A percentile compares a stretch with the other conserved stretches of the same genome.
These are phyloP conservation scores for Campoletis sonorensis DNA, from an alignment of 1,140 invertebrate species.

Conservation along the genomic window DNA sequence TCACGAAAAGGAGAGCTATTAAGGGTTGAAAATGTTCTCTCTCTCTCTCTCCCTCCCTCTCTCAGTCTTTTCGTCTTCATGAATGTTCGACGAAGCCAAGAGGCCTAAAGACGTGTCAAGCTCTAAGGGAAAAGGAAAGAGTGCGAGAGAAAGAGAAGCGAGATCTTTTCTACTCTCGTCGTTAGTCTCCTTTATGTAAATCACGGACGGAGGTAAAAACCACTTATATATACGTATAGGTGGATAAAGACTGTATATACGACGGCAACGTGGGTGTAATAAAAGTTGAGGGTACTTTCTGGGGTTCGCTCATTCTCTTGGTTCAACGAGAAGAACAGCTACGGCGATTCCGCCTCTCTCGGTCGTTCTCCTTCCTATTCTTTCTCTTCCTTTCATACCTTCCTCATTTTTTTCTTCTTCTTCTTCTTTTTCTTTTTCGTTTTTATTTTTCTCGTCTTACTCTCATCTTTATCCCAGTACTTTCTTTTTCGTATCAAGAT, in stretches of 20 bases:
- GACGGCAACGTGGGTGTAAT: background rate
- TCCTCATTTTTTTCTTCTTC: background rate
- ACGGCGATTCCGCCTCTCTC: background rate
- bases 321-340: slow-evolving; percentile 21
- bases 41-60: no score
- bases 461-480: background rate
- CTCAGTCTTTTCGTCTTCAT: background rate
- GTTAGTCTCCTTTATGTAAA: slow-evolving; percentile 41
- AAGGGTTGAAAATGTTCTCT: background rate
- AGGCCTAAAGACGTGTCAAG: slow-evolving; percentile 30
- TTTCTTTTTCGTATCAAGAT: slow-evolving; percentile 29
- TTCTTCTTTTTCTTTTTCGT: slow-evolving; percentile 14
- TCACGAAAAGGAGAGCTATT: background rate
- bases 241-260: slow-evolving; percentile 4
- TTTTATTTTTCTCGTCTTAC: background rate
- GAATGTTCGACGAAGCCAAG: slow-evolving; percentile 22
- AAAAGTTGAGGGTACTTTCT: slow-evolving; percentile 39
- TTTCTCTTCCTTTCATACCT: background rate
- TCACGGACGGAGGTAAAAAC: background rate
- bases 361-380: background rate
- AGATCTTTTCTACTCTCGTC: slow-evolving; percentile 27
- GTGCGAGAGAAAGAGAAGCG: background rate
- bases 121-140: background rate
- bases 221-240: background rate
- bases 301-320: background rate